A percentile compares a stretch with the other conserved stretches of the same genome.
These are phyloP conservation scores for Pagrus major DNA, from an alignment of 2,113 vertebrate genomes.

Conservation along the genomic window DNA sequence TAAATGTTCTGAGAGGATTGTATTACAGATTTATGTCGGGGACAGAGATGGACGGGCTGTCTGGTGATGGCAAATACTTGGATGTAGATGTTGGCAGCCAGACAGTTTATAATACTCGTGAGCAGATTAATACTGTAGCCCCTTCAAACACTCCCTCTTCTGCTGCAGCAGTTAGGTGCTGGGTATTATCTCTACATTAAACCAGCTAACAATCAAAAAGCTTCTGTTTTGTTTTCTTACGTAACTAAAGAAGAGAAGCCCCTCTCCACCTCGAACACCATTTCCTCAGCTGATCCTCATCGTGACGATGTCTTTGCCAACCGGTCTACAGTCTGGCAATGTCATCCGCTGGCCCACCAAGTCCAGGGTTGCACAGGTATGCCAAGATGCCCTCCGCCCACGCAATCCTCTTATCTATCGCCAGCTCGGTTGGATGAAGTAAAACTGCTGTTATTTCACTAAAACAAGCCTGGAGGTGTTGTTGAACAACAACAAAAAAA, in stretches of 20 bases:
- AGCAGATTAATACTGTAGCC: conserved; percentile 46
- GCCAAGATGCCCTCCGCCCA: conserved; percentile 55
- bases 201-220: not conserved
- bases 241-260: not conserved
- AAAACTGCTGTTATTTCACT: conserved; percentile 55
- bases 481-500: conserved; percentile 2
- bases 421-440: conserved; percentile 57
- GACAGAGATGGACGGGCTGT: conserved; percentile 39
- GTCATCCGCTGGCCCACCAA: conserved; percentile 50
- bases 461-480: conserved; percentile 49
- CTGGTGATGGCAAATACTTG: conserved; percentile 23
- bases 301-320: conserved; percentile 30
- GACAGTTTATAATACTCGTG: conserved; percentile 24
- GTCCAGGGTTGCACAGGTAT: conserved; percentile 50
- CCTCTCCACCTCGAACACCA: conserved; percentile 11
- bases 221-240: not conserved
- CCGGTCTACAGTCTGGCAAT: conserved; percentile 49
- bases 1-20: conserved; percentile 26
- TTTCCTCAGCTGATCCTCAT: conserved; percentile 11
- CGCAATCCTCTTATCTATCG: conserved; percentile 61
- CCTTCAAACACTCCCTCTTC: not conserved
- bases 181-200: not conserved
- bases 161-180: not conserved
- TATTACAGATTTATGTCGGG: conserved; percentile 29
- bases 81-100: conserved; percentile 47